Conservation (phyloP, 2,888 invertebrate genomes). For the Chaitophorus viminalis region DNA sequence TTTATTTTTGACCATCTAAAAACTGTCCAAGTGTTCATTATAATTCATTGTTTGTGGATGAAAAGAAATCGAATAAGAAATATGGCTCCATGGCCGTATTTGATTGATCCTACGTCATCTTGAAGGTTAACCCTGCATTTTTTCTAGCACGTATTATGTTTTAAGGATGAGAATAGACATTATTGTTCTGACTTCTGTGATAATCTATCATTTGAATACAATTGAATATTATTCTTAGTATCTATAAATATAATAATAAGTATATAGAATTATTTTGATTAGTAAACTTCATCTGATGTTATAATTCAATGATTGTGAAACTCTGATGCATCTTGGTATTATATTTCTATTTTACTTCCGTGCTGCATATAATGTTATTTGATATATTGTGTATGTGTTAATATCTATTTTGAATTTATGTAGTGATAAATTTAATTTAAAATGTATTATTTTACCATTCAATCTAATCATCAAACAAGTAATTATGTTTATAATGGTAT, state of each 20-base stretch:
- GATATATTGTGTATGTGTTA: neutral
- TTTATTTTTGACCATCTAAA: neutral
- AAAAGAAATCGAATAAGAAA: slow-evolving; percentile 36
- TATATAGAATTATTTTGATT: neutral
- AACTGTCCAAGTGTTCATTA: neutral
- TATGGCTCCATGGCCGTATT: slow-evolving; percentile 22
- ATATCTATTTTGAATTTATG: neutral
- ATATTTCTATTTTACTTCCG: neutral
- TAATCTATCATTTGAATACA: neutral
- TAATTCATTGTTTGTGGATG: slow-evolving; percentile 22
- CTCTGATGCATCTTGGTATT: neutral
- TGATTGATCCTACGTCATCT: slow-evolving; percentile 24
- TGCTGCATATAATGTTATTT: neutral
- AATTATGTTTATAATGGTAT: neutral
- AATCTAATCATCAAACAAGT: neutral
- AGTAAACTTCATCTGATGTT: neutral
- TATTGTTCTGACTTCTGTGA: neutral
- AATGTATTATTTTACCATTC: neutral
- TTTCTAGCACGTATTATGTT: slow-evolving; percentile 4
- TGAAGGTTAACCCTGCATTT: slow-evolving; percentile 36
- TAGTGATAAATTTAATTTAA: neutral
- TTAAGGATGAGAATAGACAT: slow-evolving; percentile 15
- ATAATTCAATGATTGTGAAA: neutral
- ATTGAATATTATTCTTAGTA: neutral
- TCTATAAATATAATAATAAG: too few relatives aligned